Evolutionary conservation across 2,113 vertebrate genomes (phyloP).

Genomic region (Perccottus glenii): DNA sequence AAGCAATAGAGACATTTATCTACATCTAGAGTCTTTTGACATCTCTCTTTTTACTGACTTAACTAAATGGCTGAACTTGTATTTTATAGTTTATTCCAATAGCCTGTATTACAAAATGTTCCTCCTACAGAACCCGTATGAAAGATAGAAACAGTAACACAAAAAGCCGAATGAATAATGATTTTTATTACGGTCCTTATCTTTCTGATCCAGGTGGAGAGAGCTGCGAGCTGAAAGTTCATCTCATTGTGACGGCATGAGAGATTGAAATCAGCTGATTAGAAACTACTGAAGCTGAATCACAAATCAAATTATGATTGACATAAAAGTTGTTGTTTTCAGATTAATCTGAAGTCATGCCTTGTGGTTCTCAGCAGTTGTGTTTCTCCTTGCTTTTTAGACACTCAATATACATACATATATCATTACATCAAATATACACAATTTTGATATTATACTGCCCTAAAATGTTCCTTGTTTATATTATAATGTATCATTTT

Average conservation of each 20-base stretch:
- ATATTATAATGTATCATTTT: background rate
- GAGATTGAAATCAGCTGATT: constrained; percentile 31
- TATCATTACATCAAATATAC: no score
- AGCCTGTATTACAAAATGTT: no score
- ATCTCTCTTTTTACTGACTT: background rate
- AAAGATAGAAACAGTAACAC: background rate
- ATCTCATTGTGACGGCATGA: constrained; percentile 1
- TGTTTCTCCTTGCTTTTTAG: no score
- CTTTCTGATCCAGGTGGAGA: background rate
- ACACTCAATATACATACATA: no score
- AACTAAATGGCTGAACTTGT: no score
- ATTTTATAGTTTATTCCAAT: background rate
- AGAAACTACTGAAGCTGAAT: constrained; percentile 14
- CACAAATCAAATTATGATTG: background rate
- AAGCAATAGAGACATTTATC: background rate
- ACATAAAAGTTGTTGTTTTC: background rate
- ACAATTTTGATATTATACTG: no score
- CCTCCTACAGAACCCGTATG: background rate
- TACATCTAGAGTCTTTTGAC: no score
- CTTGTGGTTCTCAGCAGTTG: no score
- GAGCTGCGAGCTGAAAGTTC: constrained; percentile 37
- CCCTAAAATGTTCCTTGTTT: no score
- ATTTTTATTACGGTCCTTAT: constrained; percentile 38
- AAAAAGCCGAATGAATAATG: background rate
- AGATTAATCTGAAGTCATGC: no score